phyloP scores from a whole-genome alignment of 2,797 vertebrate species.

The Rhadinocentrus ornatus region DNA sequence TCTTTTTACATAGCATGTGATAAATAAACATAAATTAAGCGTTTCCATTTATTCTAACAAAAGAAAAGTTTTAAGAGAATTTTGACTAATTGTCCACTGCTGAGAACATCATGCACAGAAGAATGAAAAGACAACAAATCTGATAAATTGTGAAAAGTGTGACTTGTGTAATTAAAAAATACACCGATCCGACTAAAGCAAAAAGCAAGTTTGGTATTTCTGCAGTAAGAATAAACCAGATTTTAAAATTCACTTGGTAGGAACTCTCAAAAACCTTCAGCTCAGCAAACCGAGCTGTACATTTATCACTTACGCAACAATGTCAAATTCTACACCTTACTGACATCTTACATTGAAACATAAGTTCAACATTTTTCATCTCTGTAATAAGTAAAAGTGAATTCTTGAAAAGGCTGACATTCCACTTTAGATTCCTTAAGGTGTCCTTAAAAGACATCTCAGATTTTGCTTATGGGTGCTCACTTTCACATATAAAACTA shows the following conservation, averaged over 20 bases:
- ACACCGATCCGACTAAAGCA: neutral
- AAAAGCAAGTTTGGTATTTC: neutral
- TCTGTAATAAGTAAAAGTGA: slow-evolving; percentile 10
- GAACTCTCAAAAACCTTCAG: slow-evolving; percentile 34
- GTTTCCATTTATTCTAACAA: too few relatives aligned
- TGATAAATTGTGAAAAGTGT: neutral
- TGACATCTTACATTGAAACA: slow-evolving; percentile 39
- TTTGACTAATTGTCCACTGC: too few relatives aligned
- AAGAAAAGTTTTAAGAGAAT: neutral
- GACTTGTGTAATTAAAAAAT: too few relatives aligned
- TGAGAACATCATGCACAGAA: neutral
- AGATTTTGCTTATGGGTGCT: slow-evolving; percentile 1
- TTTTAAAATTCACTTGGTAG: neutral
- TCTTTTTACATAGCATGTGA: too few relatives aligned
- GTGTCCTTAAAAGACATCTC: neutral
- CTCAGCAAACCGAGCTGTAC: slow-evolving; percentile 38
- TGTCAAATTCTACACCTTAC: slow-evolving; percentile 58
- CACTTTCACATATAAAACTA: slow-evolving; percentile 1
- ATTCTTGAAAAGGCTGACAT: slow-evolving; percentile 21
- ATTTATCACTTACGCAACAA: slow-evolving; percentile 35
- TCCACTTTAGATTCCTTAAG: slow-evolving; percentile 1
- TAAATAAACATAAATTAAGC: too few relatives aligned
- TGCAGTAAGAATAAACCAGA: neutral
- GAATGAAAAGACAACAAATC: neutral
- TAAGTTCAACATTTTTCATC: slow-evolving; percentile 36